phyloP scores from a whole-genome alignment of 1,140 invertebrate genomes.

The Uloborus diversus region DNA sequence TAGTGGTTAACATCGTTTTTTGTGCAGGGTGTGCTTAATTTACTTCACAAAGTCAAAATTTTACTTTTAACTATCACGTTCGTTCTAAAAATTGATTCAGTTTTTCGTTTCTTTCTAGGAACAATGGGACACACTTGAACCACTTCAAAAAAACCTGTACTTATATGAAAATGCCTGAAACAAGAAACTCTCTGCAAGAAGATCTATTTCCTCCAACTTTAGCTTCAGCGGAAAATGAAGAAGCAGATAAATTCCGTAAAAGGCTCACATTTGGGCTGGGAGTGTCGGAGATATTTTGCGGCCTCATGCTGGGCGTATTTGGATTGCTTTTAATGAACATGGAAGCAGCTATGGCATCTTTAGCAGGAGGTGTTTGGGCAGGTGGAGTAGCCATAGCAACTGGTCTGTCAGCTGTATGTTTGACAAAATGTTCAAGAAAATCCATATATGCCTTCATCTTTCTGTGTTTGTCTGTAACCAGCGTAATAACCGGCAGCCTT shows the following conservation, averaged over 20 bases:
- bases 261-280: slow-evolving; percentile 41
- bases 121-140: no score
- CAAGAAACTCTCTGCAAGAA: slow-evolving; percentile 41
- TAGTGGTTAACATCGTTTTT: no score
- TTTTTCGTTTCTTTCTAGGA: no score
- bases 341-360: slow-evolving; percentile 43
- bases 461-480: slow-evolving; percentile 32
- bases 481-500: slow-evolving; percentile 58
- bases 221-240: not conserved
- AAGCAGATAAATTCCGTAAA: slow-evolving; percentile 24
- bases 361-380: slow-evolving; percentile 41
- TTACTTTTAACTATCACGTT: no score
- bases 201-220: slow-evolving; percentile 32
- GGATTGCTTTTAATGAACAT: slow-evolving; percentile 39
- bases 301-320: slow-evolving; percentile 26
- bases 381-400: slow-evolving; percentile 25
- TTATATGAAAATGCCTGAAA: slow-evolving; percentile 43
- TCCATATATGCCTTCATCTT: slow-evolving; percentile 27
- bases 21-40: no score
- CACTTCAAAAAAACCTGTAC: no score
- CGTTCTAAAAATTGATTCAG: no score
- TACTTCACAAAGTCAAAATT: no score
- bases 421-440: slow-evolving; percentile 3
- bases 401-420: slow-evolving; percentile 31
- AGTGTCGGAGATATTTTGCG: slow-evolving; percentile 31